A percentile compares a stretch with the other conserved stretches of the same genome.
Conservation (phyloP, 1,140 invertebrate species). For the Tyrophagus putrescentiae region DNA sequence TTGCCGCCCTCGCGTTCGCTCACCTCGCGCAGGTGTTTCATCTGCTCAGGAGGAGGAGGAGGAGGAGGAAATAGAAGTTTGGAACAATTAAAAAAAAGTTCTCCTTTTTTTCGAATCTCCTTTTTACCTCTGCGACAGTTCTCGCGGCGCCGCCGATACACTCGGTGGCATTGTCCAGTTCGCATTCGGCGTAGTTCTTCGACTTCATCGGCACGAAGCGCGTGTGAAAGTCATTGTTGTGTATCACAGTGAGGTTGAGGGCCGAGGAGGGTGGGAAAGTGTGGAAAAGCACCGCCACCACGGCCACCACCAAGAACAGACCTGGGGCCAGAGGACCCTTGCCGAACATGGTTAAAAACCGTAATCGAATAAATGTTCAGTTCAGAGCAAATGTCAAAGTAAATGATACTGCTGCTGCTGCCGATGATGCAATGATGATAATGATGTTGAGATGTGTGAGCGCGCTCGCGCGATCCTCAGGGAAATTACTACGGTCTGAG, state of each 20-base stretch:
- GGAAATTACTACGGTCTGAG: too few relatives aligned
- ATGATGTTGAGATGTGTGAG: neutral
- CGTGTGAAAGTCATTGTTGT: conserved; percentile 79
- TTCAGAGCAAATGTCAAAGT: too few relatives aligned
- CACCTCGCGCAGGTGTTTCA: conserved; percentile 37
- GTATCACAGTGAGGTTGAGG: conserved; percentile 56
- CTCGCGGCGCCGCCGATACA: conserved; percentile 73
- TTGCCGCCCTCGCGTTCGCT: too few relatives aligned
- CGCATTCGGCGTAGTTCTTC: conserved; percentile 45
- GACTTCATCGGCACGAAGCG: conserved; percentile 59
- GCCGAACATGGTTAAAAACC: neutral
- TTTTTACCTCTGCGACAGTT: conserved; percentile 44
- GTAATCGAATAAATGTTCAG: too few relatives aligned
- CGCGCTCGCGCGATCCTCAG: too few relatives aligned
- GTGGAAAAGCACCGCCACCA: neutral
- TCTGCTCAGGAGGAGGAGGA: conserved; percentile 18
- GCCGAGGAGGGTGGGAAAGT: neutral
- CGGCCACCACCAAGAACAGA: neutral
- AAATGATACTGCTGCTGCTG: neutral
- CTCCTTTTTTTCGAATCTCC: neutral
- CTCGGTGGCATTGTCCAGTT: conserved; percentile 35
- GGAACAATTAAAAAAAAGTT: too few relatives aligned
- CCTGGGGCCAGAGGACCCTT: neutral
- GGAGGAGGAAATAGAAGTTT: too few relatives aligned
- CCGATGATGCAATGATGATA: neutral